Evolutionary conservation across 2,888 invertebrate species (phyloP).

Genomic region (Rhorus exstirpatorius): DNA sequence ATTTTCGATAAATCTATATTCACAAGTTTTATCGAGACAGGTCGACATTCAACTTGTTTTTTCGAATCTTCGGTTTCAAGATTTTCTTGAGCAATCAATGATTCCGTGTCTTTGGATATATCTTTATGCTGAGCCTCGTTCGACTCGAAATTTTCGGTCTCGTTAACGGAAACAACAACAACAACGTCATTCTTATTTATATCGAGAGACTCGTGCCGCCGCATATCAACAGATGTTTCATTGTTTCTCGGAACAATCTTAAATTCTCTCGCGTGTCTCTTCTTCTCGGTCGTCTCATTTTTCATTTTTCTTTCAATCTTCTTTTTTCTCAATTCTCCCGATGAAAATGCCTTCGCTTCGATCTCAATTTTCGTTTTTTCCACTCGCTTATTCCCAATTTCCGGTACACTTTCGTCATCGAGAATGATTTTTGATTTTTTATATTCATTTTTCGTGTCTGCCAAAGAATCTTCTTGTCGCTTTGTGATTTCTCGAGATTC

Average conservation of each 20-base stretch:
- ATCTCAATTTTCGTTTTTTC: background rate
- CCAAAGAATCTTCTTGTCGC: background rate
- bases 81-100: background rate
- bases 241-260: background rate
- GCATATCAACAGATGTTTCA: background rate
- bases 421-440: background rate
- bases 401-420: background rate
- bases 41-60: constrained; percentile 41
- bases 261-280: background rate
- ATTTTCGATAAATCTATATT: constrained; percentile 56
- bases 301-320: background rate
- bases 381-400: background rate
- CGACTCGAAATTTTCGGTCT: background rate
- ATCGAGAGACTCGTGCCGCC: constrained; percentile 10
- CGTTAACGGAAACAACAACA: background rate
- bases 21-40: constrained; percentile 52
- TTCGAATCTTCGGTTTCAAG: background rate
- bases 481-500: background rate
- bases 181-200: constrained; percentile 41
- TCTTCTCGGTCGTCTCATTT: background rate
- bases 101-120: constrained; percentile 1
- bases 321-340: background rate
- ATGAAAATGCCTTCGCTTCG: background rate
- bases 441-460: background rate
- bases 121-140: background rate